Base-by-base conservation (phyloP, 23 tunicate genomes). In the Botrylloides violaceus region DNA sequence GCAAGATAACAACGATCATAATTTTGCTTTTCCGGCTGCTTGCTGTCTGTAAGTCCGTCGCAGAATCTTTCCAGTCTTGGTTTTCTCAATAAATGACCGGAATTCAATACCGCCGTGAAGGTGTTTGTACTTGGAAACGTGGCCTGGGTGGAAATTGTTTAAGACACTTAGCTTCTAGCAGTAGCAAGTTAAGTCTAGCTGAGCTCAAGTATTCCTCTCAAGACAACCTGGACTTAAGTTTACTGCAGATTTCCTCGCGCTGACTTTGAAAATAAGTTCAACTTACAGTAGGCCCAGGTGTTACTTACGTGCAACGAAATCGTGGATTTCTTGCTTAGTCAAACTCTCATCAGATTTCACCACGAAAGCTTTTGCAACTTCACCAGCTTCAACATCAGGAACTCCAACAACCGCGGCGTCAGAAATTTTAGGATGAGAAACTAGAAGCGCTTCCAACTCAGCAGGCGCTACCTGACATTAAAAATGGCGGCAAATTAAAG, bases 321-420 rank as follows among this genome's bases (percentile, higher is more conserved):
- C 5, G 38, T 84, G 79, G 49, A 90, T 75, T 1, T 83, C 82
- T 29, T 74, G 66, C 20, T 43, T 79, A 21, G 81, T 79, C n/a
- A 90, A 59, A 26, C 72, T 33, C 1, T 36, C n/a, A 30, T 82
- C 78, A 7, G 58, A 61, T 64, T 49, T 57, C 15, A 92, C 92
- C 7, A 92, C 76, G 55, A 81, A 92, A 43, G 98, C 98, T 60
- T 71, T 65, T 3, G 98, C 93, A 20, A 91, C 80, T 72, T 92
- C 94, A n/a, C 98, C 98, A 33, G 80, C 73, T 25, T 80, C 71
- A 25, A 32, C 21, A 76, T 84, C 88, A 0, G 87, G 77, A 53
- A 92, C 75, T 31, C 98, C 98, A 39, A 83, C 80, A 32, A 92
- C 87, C 3, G 98, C 93, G 2, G 66, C 93, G 32, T 92, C 98